phyloP scores from a whole-genome alignment of 2,113 vertebrate genomes.

The Sceloporus tristichus region DNA sequence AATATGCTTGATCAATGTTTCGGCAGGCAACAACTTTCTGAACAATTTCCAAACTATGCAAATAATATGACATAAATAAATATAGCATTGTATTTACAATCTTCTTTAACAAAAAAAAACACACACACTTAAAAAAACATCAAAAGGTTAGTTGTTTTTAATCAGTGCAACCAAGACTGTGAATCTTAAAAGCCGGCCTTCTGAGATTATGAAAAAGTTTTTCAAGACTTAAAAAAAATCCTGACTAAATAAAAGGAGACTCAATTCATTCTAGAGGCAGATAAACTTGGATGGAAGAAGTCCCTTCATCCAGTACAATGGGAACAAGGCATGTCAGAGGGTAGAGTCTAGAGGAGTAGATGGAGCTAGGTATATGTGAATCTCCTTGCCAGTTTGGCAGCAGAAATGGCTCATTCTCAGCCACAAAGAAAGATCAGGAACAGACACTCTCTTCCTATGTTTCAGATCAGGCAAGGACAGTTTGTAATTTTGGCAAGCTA shows the following conservation, averaged over 20 bases:
- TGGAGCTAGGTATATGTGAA: too few relatives aligned
- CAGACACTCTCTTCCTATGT: too few relatives aligned
- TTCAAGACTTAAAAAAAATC: not conserved
- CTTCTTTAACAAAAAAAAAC: constrained; percentile 7
- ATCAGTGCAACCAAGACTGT: constrained; percentile 16
- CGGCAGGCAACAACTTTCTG: not conserved
- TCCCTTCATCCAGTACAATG: not conserved
- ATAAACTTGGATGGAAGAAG: not conserved
- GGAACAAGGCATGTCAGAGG: not conserved
- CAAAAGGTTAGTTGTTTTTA: not conserved
- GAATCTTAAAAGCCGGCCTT: constrained; percentile 1
- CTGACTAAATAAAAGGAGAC: not conserved
- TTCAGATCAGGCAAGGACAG: too few relatives aligned
- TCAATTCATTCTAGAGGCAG: not conserved
- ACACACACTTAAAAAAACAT: not conserved
- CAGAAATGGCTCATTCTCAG: not conserved
- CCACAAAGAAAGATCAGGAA: not conserved
- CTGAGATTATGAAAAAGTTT: too few relatives aligned
- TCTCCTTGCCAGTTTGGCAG: not conserved
- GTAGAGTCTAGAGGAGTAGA: not conserved
- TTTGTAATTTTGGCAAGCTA: too few relatives aligned
- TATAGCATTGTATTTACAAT: constrained; percentile 13
- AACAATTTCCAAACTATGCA: not conserved
- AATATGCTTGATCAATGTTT: not conserved
- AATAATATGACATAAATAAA: constrained; percentile 28